These are phyloP conservation scores for Crocodylus rhombifer DNA, from an alignment of 2,797 vertebrate genomes.

Conservation along the genomic window DNA sequence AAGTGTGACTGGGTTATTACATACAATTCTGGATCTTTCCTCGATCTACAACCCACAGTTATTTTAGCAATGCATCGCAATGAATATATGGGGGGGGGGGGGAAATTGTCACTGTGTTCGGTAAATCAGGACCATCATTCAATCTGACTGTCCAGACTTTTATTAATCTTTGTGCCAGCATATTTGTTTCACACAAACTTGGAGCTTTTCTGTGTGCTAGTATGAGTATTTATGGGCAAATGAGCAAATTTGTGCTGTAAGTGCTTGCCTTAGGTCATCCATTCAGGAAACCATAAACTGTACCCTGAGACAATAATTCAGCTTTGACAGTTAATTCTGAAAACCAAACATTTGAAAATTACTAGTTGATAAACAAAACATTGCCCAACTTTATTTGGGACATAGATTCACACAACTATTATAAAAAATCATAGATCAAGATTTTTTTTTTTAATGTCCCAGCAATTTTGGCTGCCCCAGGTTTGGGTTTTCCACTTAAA, in stretches of 20 bases:
- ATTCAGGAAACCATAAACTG: background rate
- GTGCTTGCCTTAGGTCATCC: too few species aligned
- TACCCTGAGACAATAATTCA: background rate
- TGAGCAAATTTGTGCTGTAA: background rate
- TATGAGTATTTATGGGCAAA: background rate
- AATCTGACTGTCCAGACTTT: background rate
- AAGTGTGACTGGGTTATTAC: too few species aligned
- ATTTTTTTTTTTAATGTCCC: background rate
- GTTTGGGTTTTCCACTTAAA: background rate
- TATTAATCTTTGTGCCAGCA: background rate
- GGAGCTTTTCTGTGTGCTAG: background rate
- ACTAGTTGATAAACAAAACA: background rate
- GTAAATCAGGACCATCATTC: background rate
- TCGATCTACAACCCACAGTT: background rate
- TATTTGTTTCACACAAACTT: background rate
- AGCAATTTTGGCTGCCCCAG: background rate
- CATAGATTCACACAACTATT: background rate
- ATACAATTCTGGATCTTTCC: too few species aligned
- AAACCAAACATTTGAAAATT: background rate
- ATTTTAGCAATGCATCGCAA: background rate
- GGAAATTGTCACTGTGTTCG: too few species aligned
- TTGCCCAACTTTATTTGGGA: background rate
- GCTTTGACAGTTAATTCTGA: background rate
- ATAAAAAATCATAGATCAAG: background rate
- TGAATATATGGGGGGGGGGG: background rate